Percentiles rank a stretch among this genome's conserved stretches.
Evolutionary conservation across 2,888 invertebrate genomes (phyloP).

Genomic region (Thysanoteuthis rhombus): DNA sequence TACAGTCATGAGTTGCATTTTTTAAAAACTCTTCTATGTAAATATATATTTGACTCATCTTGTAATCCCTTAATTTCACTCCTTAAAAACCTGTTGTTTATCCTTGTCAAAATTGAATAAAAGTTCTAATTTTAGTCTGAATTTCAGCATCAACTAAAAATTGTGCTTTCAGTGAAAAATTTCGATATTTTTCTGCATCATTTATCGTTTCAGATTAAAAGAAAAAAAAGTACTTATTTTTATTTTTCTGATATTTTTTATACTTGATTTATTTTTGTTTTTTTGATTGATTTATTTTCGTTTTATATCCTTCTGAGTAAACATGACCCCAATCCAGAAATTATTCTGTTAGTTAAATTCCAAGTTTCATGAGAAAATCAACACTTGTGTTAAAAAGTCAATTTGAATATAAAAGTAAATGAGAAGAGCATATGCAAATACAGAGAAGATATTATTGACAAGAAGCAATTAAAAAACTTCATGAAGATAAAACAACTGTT

Average conservation of each 20-base stretch:
- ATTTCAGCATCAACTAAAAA: background rate
- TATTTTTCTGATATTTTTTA: background rate
- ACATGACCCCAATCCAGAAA: background rate
- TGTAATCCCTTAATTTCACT: background rate
- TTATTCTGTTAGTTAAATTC: background rate
- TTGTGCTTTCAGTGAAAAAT: background rate
- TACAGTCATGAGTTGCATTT: background rate
- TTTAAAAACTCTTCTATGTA: background rate
- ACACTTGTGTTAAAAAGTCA: background rate
- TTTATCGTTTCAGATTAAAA: background rate
- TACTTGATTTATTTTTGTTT: background rate
- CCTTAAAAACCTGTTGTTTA: background rate
- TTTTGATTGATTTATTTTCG: background rate
- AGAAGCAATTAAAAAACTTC: background rate
- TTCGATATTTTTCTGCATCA: background rate
- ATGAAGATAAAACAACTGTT: no score
- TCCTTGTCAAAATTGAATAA: background rate
- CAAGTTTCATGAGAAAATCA: background rate
- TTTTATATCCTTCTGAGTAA: background rate
- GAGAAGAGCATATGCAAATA: background rate
- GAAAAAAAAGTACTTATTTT: background rate
- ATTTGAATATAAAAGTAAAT: background rate
- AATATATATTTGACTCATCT: background rate
- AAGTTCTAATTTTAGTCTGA: background rate
- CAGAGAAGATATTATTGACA: background rate